These are phyloP conservation scores for Carollia perspicillata DNA, from an alignment of 2,113 vertebrate genomes.

Conservation along the genomic window DNA sequence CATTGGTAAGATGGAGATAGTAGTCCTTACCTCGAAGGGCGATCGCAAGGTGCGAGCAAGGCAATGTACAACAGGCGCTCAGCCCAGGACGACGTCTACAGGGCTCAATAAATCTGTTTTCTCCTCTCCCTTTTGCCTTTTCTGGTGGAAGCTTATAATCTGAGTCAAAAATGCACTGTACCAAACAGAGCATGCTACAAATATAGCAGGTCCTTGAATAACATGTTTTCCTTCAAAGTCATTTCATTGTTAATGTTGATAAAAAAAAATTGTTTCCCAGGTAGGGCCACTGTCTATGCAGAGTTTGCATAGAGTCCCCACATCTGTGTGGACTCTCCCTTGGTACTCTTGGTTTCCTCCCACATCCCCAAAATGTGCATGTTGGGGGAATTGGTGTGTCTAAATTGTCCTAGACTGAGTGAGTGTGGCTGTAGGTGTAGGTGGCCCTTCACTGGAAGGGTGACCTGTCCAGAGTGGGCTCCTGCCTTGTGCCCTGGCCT, in stretches of 20 bases:
- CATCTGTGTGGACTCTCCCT: neutral
- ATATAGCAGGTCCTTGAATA: neutral
- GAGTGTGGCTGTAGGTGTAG: neutral
- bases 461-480: neutral
- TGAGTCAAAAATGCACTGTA: neutral
- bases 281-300: neutral
- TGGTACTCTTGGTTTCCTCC: neutral
- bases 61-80: neutral
- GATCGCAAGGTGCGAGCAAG: neutral
- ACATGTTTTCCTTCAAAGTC: neutral
- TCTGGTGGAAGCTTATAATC: neutral
- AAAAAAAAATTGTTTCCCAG: neutral
- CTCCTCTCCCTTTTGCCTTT: neutral
- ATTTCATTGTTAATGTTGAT: neutral
- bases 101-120: neutral
- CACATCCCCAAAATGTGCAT: too few relatives aligned
- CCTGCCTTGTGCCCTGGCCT: neutral
- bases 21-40: neutral
- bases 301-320: neutral
- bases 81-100: neutral
- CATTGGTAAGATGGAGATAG: neutral
- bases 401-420: neutral
- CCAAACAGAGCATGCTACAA: neutral
- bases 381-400: too few relatives aligned
- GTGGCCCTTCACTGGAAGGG: too few relatives aligned